A percentile compares a stretch with the other conserved stretches of the same genome.
phyloP scores from a whole-genome alignment of 2,797 vertebrate species.

The Myotis findleyi region DNA sequence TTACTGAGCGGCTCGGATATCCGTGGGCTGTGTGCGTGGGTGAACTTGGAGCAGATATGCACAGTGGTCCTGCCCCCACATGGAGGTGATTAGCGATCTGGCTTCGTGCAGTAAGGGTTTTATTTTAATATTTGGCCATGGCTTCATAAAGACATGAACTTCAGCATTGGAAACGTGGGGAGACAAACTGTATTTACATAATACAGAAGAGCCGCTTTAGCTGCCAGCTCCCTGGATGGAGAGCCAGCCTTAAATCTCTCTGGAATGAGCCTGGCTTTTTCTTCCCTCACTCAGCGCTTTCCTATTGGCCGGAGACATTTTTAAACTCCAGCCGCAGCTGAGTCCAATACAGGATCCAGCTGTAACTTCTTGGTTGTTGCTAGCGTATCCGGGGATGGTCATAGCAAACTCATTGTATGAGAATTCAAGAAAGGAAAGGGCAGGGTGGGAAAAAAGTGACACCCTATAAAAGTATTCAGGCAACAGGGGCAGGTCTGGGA shows the following conservation, averaged over 20 bases:
- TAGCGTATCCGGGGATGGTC: slow-evolving; percentile 85
- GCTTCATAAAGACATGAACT: slow-evolving; percentile 59
- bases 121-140: slow-evolving; percentile 69
- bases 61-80: slow-evolving; percentile 81
- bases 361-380: slow-evolving; percentile 84
- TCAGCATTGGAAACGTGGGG: slow-evolving; percentile 69
- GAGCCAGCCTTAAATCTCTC: slow-evolving; percentile 65
- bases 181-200: slow-evolving; percentile 61
- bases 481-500: slow-evolving; percentile 85
- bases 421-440: slow-evolving; percentile 88
- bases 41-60: slow-evolving; percentile 79
- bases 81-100: slow-evolving; percentile 86
- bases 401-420: slow-evolving; percentile 86
- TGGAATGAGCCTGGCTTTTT: slow-evolving; percentile 50
- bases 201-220: slow-evolving; percentile 56
- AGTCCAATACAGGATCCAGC: slow-evolving; percentile 86
- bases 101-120: slow-evolving; percentile 81
- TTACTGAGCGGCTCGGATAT: slow-evolving; percentile 77
- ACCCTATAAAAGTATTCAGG: slow-evolving; percentile 85
- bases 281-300: slow-evolving; percentile 16
- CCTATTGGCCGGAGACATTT: slow-evolving; percentile 46
- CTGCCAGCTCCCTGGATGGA: slow-evolving; percentile 55
- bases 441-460: slow-evolving; percentile 89
- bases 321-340: slow-evolving; percentile 78
- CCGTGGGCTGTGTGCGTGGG: slow-evolving; percentile 82